Conservation (phyloP, 1,140 invertebrate species). For the Dryas iulia region DNA sequence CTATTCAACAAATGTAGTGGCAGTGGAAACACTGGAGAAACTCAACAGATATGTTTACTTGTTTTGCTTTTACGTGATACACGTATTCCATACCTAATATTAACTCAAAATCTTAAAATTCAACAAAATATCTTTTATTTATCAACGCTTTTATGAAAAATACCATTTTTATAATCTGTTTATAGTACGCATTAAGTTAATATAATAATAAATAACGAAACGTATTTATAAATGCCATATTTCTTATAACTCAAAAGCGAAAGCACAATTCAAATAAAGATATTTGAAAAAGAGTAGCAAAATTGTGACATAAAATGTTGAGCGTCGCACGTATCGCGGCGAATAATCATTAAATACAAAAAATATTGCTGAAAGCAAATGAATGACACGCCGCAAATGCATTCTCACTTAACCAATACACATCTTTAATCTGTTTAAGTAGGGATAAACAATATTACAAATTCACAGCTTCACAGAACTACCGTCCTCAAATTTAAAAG, state of each 20-base stretch:
- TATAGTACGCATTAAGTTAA: slow-evolving; percentile 1
- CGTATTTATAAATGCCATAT: not conserved
- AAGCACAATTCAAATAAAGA: slow-evolving; percentile 13
- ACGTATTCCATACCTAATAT: not conserved
- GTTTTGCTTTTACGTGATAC: not conserved
- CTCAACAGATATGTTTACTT: not conserved
- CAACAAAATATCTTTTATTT: not conserved
- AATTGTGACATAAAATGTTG: slow-evolving; percentile 9
- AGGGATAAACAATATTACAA: slow-evolving; percentile 7
- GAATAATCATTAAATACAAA: slow-evolving; percentile 20
- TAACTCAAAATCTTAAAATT: not conserved
- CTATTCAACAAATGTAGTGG: slow-evolving; percentile 49
- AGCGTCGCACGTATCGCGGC: slow-evolving; percentile 7
- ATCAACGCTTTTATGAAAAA: not conserved
- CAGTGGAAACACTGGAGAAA: slow-evolving; percentile 1
- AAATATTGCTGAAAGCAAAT: slow-evolving; percentile 17
- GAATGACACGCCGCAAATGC: slow-evolving; percentile 15
- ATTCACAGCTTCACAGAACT: not conserved
- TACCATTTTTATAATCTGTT: not conserved
- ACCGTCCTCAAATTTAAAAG: slow-evolving; percentile 53
- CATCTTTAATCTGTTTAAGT: slow-evolving; percentile 23
- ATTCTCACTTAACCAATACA: slow-evolving; percentile 20
- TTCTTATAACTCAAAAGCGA: slow-evolving; percentile 4
- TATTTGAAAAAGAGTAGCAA: slow-evolving; percentile 10
- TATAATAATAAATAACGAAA: not conserved